phyloP scores from a whole-genome alignment of 2,888 invertebrate species.

The Epistrophe grossulariae region DNA sequence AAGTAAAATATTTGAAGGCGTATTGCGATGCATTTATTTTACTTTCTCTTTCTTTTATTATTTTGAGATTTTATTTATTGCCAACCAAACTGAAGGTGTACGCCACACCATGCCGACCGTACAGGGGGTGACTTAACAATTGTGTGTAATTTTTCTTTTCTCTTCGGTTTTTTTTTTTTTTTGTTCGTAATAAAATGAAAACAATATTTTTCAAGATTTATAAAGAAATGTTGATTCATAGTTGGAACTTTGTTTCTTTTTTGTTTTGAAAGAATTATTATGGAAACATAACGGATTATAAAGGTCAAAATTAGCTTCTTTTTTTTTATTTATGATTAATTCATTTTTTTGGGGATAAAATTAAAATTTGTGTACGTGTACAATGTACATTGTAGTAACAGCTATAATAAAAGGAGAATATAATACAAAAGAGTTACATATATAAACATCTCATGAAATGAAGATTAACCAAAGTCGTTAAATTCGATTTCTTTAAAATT shows the following conservation, averaged over 20 bases:
- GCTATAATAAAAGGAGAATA: not conserved
- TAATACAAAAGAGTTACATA: not conserved
- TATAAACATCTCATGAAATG: too few species aligned
- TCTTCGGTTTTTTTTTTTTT: constrained; percentile 1
- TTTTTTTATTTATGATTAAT: not conserved
- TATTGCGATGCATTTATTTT: constrained; percentile 58
- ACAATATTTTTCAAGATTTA: constrained; percentile 25
- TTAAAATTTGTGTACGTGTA: not conserved
- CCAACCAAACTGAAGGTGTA: constrained; percentile 38
- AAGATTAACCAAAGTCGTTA: too few species aligned
- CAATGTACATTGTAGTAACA: too few species aligned
- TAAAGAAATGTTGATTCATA: constrained; percentile 56
- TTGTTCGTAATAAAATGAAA: constrained; percentile 7
- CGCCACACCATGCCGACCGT: not conserved
- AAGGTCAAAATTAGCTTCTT: not conserved
- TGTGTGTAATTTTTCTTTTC: constrained; percentile 55
- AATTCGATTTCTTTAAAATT: too few species aligned
- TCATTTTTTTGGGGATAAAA: not conserved
- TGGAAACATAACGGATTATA: constrained; percentile 2
- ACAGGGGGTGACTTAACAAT: constrained; percentile 55
- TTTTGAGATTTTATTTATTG: constrained; percentile 64
- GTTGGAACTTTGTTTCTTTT: constrained; percentile 43
- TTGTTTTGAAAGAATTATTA: constrained; percentile 9
- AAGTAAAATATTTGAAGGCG: constrained; percentile 65
- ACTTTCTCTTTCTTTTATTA: constrained; percentile 27